Conservation (phyloP, 2,113 vertebrate genomes). For the Origma solitaria region DNA sequence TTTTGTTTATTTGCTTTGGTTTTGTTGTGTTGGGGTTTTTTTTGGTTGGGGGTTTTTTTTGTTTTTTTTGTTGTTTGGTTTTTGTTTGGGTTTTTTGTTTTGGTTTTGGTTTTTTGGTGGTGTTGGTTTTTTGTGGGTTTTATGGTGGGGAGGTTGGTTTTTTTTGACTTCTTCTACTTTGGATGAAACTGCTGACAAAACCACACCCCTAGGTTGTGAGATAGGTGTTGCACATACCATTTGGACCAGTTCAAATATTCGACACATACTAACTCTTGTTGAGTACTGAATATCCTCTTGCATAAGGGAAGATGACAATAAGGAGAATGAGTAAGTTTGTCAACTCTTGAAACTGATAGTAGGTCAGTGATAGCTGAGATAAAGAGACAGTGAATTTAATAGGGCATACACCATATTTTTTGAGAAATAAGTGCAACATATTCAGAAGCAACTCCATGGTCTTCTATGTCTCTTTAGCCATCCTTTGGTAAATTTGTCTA, state of each 20-base stretch:
- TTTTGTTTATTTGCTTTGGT: background rate
- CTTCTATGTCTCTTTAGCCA: background rate
- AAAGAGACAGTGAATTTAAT: background rate
- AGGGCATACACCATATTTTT: background rate
- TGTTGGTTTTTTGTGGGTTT: no score
- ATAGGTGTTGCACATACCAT: background rate
- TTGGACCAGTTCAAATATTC: background rate
- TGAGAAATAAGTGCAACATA: background rate
- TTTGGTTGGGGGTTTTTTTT: background rate
- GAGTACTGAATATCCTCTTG: background rate
- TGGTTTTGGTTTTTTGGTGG: background rate
- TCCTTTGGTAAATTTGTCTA: background rate
- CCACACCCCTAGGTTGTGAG: background rate
- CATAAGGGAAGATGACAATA: background rate
- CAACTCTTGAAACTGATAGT: background rate
- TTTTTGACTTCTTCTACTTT: background rate
- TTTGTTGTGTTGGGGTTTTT: no score
- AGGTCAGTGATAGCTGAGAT: background rate
- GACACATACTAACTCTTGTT: background rate
- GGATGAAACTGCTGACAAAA: background rate
- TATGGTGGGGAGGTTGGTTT: no score
- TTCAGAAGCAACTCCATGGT: background rate
- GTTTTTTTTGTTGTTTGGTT: background rate
- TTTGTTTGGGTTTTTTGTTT: background rate
- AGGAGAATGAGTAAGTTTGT: background rate